Base-by-base conservation (phyloP, 2,888 invertebrate species). In the Flexamia atlantica region DNA sequence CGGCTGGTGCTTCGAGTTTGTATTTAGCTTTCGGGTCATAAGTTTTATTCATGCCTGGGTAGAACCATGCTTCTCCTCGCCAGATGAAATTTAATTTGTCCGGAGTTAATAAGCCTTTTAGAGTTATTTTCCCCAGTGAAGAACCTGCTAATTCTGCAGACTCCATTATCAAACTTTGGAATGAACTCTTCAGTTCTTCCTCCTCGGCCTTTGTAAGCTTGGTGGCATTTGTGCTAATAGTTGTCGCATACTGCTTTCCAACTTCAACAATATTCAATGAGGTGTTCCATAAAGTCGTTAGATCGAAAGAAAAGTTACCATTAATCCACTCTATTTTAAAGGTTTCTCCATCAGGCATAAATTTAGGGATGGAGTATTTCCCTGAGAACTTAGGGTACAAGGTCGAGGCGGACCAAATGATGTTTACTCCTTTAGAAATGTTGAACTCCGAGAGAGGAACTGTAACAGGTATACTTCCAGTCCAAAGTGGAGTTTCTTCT, bases 51-150 rank as follows among this genome's bases (percentile, higher is more conserved):
- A 17, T 76, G n/a, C 17, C 50, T 25, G 30, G 46, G 17, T 76
- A 50, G n/a, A 76, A 76, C 76, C 76, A 76, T 36, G 76, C 76
- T 46, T 76, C 76, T 76, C 76, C 76, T 50, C 25, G 76, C 76
- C 76, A 76, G 1, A 50, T 28, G 28, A 76, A 76, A 28, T 76
- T 46, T 46, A 76, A 50, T 9, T 50, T 76, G 30, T 76, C 76
- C 3, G 76, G 76, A 3, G 76, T 28, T 2, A 46, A 28, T 23
- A 42, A 40, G 25, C 76, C 76, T 28, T 50, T 42, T 1, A 76
- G 30, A 28, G 3, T 76, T 1, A 76, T 25, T 50, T 42, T 76
- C 10, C 76, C 76, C 20, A 76, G 5, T 28, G 17, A 50, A 28
- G 76, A 76, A 46, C 50, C 76, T 1, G 42, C 28, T 14, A 76